Base-by-base conservation (phyloP, 1,140 invertebrate species). In the Zaprionus africanus region DNA sequence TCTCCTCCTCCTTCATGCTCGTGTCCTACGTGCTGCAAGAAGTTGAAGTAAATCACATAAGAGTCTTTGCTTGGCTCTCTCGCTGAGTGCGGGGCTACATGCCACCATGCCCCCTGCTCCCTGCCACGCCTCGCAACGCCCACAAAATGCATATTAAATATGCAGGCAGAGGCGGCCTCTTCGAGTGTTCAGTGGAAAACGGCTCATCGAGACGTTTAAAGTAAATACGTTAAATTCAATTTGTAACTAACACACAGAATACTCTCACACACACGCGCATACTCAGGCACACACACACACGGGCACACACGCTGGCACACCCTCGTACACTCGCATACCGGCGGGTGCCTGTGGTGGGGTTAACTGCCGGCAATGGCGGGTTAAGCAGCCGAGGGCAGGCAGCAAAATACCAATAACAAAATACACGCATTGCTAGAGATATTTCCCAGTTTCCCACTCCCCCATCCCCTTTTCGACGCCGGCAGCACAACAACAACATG, bases 181-280 rank as follows among this genome's bases (percentile, higher is more conserved):
- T 74, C 49, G 26, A 75, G 72, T 51, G 66, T 53, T 46, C 38
- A 51, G 59, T 56, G 19, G 28, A 28, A 31, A 53, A 26, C 38
- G 36, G 34, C 49, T 51, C 70, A 68, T 43, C 67, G 72, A 80
- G 61, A 78, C 82, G 68, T 85, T 84, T 85, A 81, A 84, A 85
- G 82, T 67, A 84, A 84, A 84, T 84, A 84, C 76, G 82, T 75
- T 84, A 72, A 84, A 84, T 84, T 84, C 78, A 84, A 84, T 84
- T 84, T 84, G 82, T 78, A 78, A 69, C 70, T 69, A 61, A 76
- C 75, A 65, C 41, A 46, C 41, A 46, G 49, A 5, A 59, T 60
- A 34, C 43, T 34, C 57, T 71, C 69, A 76, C 72, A 64, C 65
- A 59, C 65, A 43, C 24, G 34, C 31, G 60, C 57, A 72, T 63